A percentile compares a stretch with the other conserved stretches of the same genome.
Evolutionary conservation across 2,888 invertebrate genomes (phyloP).

Genomic region (Eupithecia exiguata): DNA sequence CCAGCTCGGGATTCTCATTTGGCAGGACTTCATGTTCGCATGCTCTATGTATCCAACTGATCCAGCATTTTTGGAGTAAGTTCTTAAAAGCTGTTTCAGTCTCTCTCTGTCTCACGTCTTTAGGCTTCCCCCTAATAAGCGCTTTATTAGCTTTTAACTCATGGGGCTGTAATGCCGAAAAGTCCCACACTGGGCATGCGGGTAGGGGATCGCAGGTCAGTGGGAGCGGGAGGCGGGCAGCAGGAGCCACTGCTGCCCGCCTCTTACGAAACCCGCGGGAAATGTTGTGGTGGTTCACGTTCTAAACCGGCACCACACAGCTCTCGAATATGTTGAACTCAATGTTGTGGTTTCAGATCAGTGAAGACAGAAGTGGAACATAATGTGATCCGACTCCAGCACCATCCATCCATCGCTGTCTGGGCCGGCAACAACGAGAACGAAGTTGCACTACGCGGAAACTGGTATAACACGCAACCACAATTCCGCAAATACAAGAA

Average conservation of each 20-base stretch:
- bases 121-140: too few species aligned
- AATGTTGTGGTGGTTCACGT: too few species aligned
- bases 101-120: background rate
- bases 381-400: conserved; percentile 91
- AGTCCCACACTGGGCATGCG: too few species aligned
- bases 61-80: conserved; percentile 86
- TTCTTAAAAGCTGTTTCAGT: conserved; percentile 13
- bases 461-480: conserved; percentile 88
- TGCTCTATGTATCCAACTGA: conserved; percentile 96
- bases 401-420: conserved; percentile 93
- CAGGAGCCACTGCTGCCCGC: too few species aligned
- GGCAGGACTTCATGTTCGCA: conserved; percentile 99
- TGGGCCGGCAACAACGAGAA: conserved; percentile 99
- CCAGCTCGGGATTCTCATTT: conserved; percentile 94
- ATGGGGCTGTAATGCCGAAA: too few species aligned
- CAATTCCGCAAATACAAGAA: conserved; percentile 84
- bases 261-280: too few species aligned
- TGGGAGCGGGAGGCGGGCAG: too few species aligned
- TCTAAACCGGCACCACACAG: too few species aligned
- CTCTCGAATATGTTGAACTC: background rate
- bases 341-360: conserved; percentile 71
- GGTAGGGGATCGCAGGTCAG: too few species aligned
- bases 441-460: conserved; percentile 92
- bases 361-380: conserved; percentile 91
- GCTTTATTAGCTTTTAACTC: too few species aligned